These are phyloP conservation scores for Solenodon paradoxus DNA, from an alignment of 2,113 vertebrate genomes.

Conservation along the genomic window DNA sequence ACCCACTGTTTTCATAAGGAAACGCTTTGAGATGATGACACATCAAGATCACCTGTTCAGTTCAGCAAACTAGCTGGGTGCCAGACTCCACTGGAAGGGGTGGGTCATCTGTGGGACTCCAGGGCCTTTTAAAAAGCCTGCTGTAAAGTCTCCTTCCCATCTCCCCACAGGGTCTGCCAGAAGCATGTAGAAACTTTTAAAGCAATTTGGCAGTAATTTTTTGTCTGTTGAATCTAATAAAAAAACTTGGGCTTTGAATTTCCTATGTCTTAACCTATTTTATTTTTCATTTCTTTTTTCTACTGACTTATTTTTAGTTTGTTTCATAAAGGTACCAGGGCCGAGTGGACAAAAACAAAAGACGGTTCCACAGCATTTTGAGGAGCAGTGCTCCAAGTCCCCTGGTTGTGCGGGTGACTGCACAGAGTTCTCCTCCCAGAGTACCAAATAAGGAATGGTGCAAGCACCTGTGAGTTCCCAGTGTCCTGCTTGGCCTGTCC, in stretches of 20 bases:
- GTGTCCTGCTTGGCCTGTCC: neutral
- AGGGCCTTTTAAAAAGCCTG: neutral
- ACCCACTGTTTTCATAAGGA: neutral
- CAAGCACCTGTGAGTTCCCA: no score
- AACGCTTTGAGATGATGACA: neutral
- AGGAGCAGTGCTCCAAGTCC: neutral
- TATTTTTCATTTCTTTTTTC: constrained; percentile 27
- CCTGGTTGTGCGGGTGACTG: neutral
- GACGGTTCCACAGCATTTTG: neutral
- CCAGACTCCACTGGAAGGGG: neutral
- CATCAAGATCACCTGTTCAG: neutral
- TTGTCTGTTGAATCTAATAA: constrained; percentile 32
- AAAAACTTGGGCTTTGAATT: neutral
- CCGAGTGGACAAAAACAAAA: neutral
- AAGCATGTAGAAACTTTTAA: neutral
- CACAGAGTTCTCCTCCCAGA: neutral
- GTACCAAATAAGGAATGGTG: no score
- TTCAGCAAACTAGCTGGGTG: neutral
- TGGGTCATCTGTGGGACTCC: neutral
- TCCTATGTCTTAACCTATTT: neutral
- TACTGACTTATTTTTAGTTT: constrained; percentile 1
- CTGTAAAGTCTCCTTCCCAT: neutral
- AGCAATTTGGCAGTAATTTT: neutral
- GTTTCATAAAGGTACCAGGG: neutral
- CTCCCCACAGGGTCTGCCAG: neutral